Conservation (phyloP, 2,888 invertebrate genomes). For the Chloromyia formosa region DNA sequence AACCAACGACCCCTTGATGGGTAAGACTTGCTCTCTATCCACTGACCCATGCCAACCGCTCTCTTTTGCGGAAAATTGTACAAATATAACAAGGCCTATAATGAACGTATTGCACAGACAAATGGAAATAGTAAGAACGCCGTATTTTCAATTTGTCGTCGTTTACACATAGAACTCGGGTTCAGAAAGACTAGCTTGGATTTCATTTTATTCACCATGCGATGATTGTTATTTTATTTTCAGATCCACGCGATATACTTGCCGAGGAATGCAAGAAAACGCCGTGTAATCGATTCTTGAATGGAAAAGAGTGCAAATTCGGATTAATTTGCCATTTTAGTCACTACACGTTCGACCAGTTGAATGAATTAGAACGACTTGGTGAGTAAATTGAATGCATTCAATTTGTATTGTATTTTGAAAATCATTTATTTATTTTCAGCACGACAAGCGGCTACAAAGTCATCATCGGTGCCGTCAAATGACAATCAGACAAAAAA, state of each 20-base stretch:
- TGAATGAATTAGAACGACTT: conserved; percentile 54
- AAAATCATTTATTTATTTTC: background rate
- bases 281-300: conserved; percentile 56
- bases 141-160: no score
- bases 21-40: no score
- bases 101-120: no score
- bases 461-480: background rate
- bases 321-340: conserved; percentile 58
- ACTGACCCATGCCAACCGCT: no score
- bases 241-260: conserved; percentile 50
- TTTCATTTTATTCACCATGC: no score
- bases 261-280: conserved; percentile 50
- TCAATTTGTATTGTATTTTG: background rate
- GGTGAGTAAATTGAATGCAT: conserved; percentile 50
- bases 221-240: no score
- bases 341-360: conserved; percentile 56
- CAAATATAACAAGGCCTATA: no score
- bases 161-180: no score
- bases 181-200: no score
- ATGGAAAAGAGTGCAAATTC: conserved; percentile 57
- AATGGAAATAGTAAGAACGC: no score
- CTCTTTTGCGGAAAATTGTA: no score
- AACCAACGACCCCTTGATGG: no score
- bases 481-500: background rate
- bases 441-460: background rate